Base-by-base conservation (phyloP, 2,113 vertebrate genomes). In the Sciurus niger region DNA sequence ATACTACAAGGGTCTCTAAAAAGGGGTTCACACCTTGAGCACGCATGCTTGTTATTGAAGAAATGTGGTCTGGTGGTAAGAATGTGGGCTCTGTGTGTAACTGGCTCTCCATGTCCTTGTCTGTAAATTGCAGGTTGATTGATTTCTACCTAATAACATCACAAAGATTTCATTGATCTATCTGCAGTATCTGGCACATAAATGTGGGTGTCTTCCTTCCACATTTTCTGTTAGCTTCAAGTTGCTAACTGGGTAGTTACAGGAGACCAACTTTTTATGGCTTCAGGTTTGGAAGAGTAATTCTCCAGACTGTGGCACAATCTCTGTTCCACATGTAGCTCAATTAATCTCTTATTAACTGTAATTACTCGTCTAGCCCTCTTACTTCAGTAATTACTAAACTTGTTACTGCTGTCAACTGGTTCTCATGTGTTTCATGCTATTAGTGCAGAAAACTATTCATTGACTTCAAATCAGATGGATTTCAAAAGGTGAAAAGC, bases 261-360 rank as follows among this genome's bases (percentile, higher is more conserved):
- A 20, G 79, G 93, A 94, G 24, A n/a, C 18, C 72, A 48, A 12
- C 40, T 46, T 93, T 90, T 78, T 82, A 78, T 68, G 55, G 37
- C 86, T 92, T 93, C 60, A 37, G 37, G 63, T 87, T 84, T 88
- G 90, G 76, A 87, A 94, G 78, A 79, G 68, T 9, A 55, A 51
- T 46, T 95, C 65, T 83, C n/a, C 80, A 68, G 73, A 83, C n/a
- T 67, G 18, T 82, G 76, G 12, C 8, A 65, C 24, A 37, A 13
- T 90, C 87, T 96, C 20, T 89, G 70, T 89, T 96, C 90, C 83
- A 76, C 3, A 13, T 73, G 43, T 55, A 97, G 92, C 87, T 97
- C 95, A 96, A 90, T 98, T 97, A 97, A 96, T 96, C 92, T 98
- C 90, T n/a, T 84, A 96, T 96, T 97, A 97, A 88, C 84, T 92